phyloP scores from a whole-genome alignment of 2,113 vertebrate species.

The Erythrocercus mccallii region DNA sequence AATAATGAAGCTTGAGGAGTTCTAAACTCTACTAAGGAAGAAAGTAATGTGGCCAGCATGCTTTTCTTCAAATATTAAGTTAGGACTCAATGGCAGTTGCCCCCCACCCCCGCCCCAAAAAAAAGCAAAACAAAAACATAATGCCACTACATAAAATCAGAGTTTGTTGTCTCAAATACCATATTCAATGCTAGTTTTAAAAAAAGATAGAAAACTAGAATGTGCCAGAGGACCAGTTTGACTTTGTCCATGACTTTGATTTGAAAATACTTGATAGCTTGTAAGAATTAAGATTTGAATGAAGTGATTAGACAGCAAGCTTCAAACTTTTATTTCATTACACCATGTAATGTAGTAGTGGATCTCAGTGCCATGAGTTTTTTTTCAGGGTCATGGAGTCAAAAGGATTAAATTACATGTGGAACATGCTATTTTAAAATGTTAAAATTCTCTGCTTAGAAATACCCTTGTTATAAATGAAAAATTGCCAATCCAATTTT shows the following conservation, averaged over 20 bases:
- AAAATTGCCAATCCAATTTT: too few species aligned
- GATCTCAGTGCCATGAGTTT: neutral
- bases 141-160: neutral
- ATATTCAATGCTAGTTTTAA: neutral
- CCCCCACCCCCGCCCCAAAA: neutral
- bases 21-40: neutral
- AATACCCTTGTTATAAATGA: too few species aligned
- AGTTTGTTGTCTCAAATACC: neutral
- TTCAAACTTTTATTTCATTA: neutral
- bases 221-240: neutral
- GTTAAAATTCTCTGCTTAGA: neutral
- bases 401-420: neutral
- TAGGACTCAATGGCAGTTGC: neutral
- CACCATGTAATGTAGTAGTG: neutral
- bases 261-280: neutral
- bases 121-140: neutral
- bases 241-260: neutral
- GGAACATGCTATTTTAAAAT: neutral
- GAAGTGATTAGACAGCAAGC: neutral
- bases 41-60: neutral
- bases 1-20: neutral
- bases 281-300: neutral
- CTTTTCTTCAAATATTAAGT: neutral
- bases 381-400: neutral
- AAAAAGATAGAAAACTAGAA: neutral